Percentiles rank a stretch among this genome's conserved stretches.
Evolutionary conservation across 2,113 vertebrate species (phyloP).

Genomic region (Struthio camelus): DNA sequence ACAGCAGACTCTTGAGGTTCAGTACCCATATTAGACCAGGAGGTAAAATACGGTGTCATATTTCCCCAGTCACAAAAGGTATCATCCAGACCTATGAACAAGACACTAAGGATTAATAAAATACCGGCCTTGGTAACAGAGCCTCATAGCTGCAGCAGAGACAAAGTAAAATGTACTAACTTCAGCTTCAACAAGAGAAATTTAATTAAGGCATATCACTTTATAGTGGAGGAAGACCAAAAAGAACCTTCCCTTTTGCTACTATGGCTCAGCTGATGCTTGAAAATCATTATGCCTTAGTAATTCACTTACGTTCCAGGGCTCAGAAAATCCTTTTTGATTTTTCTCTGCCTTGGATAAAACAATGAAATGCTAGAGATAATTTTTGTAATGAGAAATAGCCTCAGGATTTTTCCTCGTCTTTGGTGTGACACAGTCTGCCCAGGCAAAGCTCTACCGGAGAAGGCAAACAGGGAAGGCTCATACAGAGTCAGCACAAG

Average conservation of each 20-base stretch:
- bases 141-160: not conserved
- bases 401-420: not conserved
- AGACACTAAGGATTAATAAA: not conserved
- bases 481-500: not conserved
- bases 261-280: not conserved
- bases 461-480: not conserved
- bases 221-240: not conserved
- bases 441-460: not conserved
- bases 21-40: not conserved
- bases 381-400: not conserved
- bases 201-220: not conserved
- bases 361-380: not conserved
- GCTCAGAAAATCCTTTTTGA: not conserved
- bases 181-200: not conserved
- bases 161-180: not conserved
- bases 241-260: not conserved
- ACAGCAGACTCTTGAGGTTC: not conserved
- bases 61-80: not conserved
- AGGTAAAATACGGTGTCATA: not conserved
- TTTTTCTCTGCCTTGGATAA: not conserved
- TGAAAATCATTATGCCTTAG: not conserved
- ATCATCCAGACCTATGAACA: not conserved
- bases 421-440: not conserved
- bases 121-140: not conserved
- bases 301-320: not conserved